These are phyloP conservation scores for Sminthurinus signatus DNA, from an alignment of 1,140 invertebrate species.

Conservation along the genomic window DNA sequence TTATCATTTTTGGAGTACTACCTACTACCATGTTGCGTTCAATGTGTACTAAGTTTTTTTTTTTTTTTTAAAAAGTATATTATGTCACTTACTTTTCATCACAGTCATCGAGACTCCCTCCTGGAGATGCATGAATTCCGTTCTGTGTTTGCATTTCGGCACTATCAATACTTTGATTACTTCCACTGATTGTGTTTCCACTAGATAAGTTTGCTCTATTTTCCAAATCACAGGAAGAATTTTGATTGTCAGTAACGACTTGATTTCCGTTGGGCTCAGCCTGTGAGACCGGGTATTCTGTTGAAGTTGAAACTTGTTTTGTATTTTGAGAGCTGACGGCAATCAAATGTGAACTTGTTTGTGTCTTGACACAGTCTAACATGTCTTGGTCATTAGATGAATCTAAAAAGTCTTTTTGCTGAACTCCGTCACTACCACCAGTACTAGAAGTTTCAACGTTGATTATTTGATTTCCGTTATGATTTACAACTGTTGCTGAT, in stretches of 20 bases:
- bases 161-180: conserved; percentile 4
- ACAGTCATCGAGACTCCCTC: conserved; percentile 39
- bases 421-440: background rate
- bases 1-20: too few relatives aligned
- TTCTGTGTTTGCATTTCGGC: conserved; percentile 10
- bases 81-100: conserved; percentile 37
- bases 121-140: conserved; percentile 28
- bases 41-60: too few relatives aligned
- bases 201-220: background rate
- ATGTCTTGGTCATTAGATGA: conserved; percentile 13
- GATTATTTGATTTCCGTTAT: background rate
- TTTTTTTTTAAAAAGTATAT: too few relatives aligned
- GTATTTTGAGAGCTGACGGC: background rate
- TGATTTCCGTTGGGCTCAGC: conserved; percentile 36
- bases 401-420: background rate
- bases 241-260: background rate
- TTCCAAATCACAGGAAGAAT: conserved; percentile 4
- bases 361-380: conserved; percentile 13
- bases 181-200: background rate
- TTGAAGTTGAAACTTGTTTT: background rate
- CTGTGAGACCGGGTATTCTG: background rate
- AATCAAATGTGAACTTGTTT: background rate
- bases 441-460: background rate
- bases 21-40: too few relatives aligned
- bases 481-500: background rate